Conservation (phyloP, 2,888 invertebrate genomes). For the Microchrysa polita region DNA sequence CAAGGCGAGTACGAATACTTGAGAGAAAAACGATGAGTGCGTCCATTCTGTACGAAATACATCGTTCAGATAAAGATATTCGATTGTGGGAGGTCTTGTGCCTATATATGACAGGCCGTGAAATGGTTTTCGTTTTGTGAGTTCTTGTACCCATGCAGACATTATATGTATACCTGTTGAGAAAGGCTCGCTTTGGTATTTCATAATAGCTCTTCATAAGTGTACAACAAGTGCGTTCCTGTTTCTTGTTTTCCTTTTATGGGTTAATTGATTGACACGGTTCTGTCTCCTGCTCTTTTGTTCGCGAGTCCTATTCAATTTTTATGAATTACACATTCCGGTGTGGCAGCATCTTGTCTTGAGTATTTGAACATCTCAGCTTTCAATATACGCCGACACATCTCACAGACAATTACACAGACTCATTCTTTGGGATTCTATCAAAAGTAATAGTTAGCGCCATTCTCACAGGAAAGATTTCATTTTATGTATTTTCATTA, state of each 20-base stretch:
- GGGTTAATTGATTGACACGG: conserved; percentile 42
- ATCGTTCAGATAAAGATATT: conserved; percentile 27
- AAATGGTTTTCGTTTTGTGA: conserved; percentile 35
- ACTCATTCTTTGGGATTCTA: too few relatives aligned
- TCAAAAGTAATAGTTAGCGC: too few relatives aligned
- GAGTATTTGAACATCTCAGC: not conserved
- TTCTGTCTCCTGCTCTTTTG: conserved; percentile 27
- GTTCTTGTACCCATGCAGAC: not conserved
- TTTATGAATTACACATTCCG: conserved; percentile 41
- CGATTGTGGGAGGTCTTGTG: conserved; percentile 39
- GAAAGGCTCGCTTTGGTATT: conserved; percentile 27
- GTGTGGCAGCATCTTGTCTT: not conserved
- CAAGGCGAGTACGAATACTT: conserved; percentile 26
- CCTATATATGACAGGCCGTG: conserved; percentile 34
- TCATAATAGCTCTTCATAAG: conserved; percentile 21
- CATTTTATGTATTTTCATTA: too few relatives aligned
- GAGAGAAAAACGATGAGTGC: conserved; percentile 17
- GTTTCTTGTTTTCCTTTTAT: conserved; percentile 36
- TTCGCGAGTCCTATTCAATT: conserved; percentile 25
- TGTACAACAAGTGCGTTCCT: conserved; percentile 37
- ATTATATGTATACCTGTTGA: conserved; percentile 34
- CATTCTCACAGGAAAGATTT: too few relatives aligned
- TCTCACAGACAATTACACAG: not conserved
- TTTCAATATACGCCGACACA: conserved; percentile 20
- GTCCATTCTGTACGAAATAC: conserved; percentile 7